These are phyloP conservation scores for Ciona savignyi DNA, from an alignment of 23 tunicate genomes.

Conservation along the genomic window DNA sequence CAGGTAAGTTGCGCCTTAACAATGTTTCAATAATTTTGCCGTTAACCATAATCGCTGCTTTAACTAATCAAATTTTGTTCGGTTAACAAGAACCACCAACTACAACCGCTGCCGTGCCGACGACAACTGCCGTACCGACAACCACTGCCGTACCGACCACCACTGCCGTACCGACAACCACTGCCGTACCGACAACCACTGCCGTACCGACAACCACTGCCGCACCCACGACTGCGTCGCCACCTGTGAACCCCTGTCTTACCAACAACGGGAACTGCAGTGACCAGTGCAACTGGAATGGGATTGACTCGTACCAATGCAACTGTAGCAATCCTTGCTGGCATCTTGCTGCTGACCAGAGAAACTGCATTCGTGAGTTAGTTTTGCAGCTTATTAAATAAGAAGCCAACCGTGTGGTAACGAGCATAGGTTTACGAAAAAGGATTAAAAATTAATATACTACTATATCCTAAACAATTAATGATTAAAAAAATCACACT, in stretches of 20 bases:
- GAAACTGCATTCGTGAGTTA: constrained; percentile 20
- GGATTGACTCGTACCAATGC: constrained; percentile 2
- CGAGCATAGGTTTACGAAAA: no score
- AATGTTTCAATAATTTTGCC: no score
- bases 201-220: neutral
- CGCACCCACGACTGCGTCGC: neutral
- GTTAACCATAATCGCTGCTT: no score
- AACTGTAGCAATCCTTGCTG: constrained; percentile 7
- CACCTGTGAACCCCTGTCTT: constrained; percentile 1
- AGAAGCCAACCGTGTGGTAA: neutral
- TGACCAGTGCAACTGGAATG: neutral
- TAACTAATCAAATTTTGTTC: no score
- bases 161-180: no score
- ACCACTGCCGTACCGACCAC: neutral
- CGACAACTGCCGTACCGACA: neutral
- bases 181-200: neutral
- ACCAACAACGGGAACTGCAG: constrained; percentile 10
- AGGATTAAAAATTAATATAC: no score
- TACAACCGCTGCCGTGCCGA: constrained; percentile 1
- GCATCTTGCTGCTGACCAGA: constrained; percentile 16
- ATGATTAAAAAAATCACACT: no score
- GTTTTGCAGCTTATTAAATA: no score
- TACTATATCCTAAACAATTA: no score
- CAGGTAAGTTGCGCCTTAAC: no score
- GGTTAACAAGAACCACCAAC: no score